A percentile compares a stretch with the other conserved stretches of the same genome.
Conservation (phyloP, 2,888 invertebrate species). For the Caenorhabditis panamensis region DNA sequence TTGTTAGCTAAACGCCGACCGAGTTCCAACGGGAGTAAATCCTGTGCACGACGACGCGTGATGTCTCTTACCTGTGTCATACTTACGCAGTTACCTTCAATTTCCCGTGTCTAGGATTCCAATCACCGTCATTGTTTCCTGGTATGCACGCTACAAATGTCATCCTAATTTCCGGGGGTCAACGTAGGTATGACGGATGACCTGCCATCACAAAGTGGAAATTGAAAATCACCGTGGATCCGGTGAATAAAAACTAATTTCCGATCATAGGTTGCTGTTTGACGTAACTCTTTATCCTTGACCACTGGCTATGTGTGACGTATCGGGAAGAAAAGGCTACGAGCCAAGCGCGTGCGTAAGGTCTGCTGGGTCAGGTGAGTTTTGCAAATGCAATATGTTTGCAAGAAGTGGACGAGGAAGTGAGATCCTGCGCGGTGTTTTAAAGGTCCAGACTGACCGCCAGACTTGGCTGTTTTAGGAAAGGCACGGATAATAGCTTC, state of each 20-base stretch:
- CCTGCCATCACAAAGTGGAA: background rate
- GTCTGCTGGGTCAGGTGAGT: constrained; percentile 28
- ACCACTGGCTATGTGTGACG: background rate
- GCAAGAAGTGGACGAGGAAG: constrained; percentile 26
- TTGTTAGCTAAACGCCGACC: too few species aligned
- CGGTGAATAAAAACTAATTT: constrained; percentile 1
- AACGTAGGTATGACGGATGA: background rate
- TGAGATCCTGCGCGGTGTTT: background rate
- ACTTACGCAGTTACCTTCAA: background rate
- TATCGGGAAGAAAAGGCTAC: constrained; percentile 33
- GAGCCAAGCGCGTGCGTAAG: constrained; percentile 2
- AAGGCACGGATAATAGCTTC: background rate
- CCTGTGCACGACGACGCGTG: background rate
- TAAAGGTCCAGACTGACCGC: background rate
- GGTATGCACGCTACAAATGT: background rate
- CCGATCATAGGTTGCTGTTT: constrained; percentile 26
- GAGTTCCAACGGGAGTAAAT: too few species aligned
- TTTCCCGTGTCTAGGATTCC: background rate
- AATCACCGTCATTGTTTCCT: background rate
- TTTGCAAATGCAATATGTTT: constrained; percentile 32
- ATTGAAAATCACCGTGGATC: constrained; percentile 3
- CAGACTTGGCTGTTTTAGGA: background rate
- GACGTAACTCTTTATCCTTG: constrained; percentile 14
- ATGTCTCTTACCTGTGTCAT: background rate
- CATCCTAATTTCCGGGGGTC: background rate